Base-by-base conservation (phyloP, 2,797 vertebrate species). In the Acrossocheilus wenchowensis region DNA sequence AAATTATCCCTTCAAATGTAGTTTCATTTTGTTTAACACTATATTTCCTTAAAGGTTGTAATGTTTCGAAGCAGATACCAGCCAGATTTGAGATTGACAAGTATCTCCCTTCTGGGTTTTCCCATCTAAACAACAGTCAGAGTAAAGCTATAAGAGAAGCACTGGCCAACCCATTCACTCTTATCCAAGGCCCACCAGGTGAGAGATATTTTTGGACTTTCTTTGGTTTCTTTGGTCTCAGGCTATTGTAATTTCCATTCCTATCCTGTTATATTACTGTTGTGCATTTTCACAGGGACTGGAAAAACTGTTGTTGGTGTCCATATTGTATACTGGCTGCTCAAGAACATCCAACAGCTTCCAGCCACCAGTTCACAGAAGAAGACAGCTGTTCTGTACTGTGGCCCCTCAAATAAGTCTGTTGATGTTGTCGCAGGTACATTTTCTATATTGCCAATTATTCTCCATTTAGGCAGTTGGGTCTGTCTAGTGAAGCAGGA, bases 121-220 rank as follows among this genome's bases (percentile, higher is more conserved):
- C 72, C 60, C 57, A 30, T 17, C 93, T 96, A 64, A 97, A 97
- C 72, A 34, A 15, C 1, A 96, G 96, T 83, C 96, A 97, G 91
- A 90, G 52, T 0, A 21, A 0, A 4, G 96, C 96, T 0, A 34
- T 97, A 62, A 83, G 75, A 9, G 74, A 91, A n/a, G 95, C 96
- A 12, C 88, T 97, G 72, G 80, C 4, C n/a, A 91, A 92, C 45
- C 43, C 90, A 0, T 96, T 96, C 88, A 94, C 90, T 0, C 91
- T 97, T 52, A 96, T 97, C 86, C 96, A 97, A 88, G 96, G 96
- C n/a, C 96, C 96, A 0, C 96, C 96, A 92, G 96, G 96, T 97
- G 19, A 83, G 74, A 48, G 8, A 54, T 9, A n/a, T 64, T 57
- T 14, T 12, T n/a, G 8, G 9, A 50, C 23, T 23, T n/a, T 86